These are phyloP conservation scores for Hybognathus amarus DNA, from an alignment of 2,797 vertebrate species.

Conservation along the genomic window DNA sequence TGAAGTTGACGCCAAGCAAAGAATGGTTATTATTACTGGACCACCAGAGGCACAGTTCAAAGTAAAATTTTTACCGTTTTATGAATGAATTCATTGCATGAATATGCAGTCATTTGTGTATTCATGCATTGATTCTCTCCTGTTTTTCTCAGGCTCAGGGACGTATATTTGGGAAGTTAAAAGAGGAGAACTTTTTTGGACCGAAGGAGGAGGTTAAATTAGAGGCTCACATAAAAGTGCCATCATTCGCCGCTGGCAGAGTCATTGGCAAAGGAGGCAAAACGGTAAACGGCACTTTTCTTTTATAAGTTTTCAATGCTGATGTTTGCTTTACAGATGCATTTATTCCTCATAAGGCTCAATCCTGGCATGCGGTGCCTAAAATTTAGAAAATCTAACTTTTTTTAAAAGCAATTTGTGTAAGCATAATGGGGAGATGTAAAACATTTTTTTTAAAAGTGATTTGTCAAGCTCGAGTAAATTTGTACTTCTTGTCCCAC, in stretches of 20 bases:
- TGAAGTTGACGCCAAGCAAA: conserved; percentile 91
- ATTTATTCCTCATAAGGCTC: neutral
- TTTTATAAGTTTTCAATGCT: neutral
- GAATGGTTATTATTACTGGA: conserved; percentile 96
- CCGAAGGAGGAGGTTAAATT: conserved; percentile 99
- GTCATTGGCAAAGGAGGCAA: conserved; percentile 99
- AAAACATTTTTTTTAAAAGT: neutral
- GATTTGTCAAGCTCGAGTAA: neutral
- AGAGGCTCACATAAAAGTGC: conserved; percentile 98
- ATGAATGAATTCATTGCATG: neutral
- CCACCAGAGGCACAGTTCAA: conserved; percentile 99
- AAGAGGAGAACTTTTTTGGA: conserved; percentile 99
- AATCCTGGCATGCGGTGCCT: neutral
- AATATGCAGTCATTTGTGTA: neutral
- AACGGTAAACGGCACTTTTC: conserved; percentile 81
- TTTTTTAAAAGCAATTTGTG: neutral
- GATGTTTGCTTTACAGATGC: neutral
- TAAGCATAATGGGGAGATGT: neutral
- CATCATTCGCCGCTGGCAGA: conserved; percentile 95
- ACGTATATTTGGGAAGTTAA: conserved; percentile 97
- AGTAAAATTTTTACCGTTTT: conserved; percentile 71
- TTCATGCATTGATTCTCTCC: neutral
- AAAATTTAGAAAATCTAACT: neutral
- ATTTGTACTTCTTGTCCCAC: neutral
- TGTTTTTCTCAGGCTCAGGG: conserved; percentile 87